phyloP scores from a whole-genome alignment of 2,888 invertebrate species.

The Hydropsyche betteni region DNA sequence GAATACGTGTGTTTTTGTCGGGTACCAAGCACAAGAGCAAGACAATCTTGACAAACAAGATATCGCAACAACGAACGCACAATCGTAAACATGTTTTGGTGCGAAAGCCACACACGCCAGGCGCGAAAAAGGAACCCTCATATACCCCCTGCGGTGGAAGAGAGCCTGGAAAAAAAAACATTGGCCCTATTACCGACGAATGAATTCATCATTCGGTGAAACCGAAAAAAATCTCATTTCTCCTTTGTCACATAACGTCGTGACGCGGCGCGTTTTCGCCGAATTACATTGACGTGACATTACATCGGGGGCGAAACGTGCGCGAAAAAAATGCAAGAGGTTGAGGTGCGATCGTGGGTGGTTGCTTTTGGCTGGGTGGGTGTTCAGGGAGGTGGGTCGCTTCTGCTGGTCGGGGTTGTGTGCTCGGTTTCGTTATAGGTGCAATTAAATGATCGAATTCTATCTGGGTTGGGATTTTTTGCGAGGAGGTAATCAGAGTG shows the following conservation, averaged over 20 bases:
- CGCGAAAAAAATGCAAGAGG: no score
- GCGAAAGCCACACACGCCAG: background rate
- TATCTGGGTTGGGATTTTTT: no score
- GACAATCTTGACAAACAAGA: constrained; percentile 44
- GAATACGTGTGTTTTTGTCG: constrained; percentile 40
- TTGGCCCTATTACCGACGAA: constrained; percentile 36
- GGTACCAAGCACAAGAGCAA: background rate
- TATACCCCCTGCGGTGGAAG: background rate
- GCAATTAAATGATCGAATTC: constrained; percentile 2
- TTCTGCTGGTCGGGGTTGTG: no score
- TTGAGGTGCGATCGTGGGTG: no score
- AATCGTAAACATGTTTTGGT: constrained; percentile 45
- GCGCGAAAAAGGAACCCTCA: background rate
- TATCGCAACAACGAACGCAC: constrained; percentile 33
- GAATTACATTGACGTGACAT: constrained; percentile 29
- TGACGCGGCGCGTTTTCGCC: constrained; percentile 27
- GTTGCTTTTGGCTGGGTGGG: no score
- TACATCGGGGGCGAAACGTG: background rate
- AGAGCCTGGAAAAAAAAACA: constrained; percentile 15
- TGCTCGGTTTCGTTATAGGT: no score
- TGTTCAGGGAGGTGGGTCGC: no score
- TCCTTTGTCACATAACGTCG: constrained; percentile 32
- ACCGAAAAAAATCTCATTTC: constrained; percentile 37
- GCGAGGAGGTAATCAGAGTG: no score
- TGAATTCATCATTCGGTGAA: constrained; percentile 33